Base-by-base conservation (phyloP, 2,888 invertebrate species). In the Cantharis rufa region DNA sequence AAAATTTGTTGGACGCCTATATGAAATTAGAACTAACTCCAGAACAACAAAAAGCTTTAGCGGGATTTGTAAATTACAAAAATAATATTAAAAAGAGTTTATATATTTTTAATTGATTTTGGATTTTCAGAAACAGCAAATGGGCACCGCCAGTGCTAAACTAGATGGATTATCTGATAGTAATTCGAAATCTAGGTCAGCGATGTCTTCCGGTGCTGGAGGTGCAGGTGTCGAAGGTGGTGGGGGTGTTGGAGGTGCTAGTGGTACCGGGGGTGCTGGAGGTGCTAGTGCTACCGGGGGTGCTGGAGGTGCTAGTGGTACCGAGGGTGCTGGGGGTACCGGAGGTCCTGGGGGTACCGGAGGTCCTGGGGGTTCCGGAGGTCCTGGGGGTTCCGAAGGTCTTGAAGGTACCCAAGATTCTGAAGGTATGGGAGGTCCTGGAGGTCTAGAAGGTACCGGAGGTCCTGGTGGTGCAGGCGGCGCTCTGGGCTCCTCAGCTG, bases 1-100 rank as follows among this genome's bases (percentile, higher is more conserved):
- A 90, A 78, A 88, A 88, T 81, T 85, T 90, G 86, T 68, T 90
- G 62, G 86, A 84, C 16, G 77, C 83, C 16, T 86, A 85, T 75
- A 80, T 81, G 68, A 80, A 83, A 70, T 76, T 86, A 4, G 79
- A 84, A 15, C 79, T 87, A 18, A 85, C 86, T 1, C 82, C 84
- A n/a, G 86, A 86, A 28, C 87, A 87, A 78, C 81, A 81, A 73
- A 74, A 78, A 5, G 80, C 83, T 80, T 70, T 86, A 15, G 80
- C 82, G 27, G 78, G 21, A 74, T 75, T 76, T 76, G 69, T 71
- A 24, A 28, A 71, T n/a, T 16, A 15, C 24, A 16, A 72, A 5
- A 18, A 0, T 10, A 9, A 10, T 24, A 9, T 63, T 62, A 3
- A 11, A 24, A n/a, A 61, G 4, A n/a, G 32, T 5, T 28, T 28